Conservation (phyloP, 1,140 invertebrate species). For the Myzus persicae region DNA sequence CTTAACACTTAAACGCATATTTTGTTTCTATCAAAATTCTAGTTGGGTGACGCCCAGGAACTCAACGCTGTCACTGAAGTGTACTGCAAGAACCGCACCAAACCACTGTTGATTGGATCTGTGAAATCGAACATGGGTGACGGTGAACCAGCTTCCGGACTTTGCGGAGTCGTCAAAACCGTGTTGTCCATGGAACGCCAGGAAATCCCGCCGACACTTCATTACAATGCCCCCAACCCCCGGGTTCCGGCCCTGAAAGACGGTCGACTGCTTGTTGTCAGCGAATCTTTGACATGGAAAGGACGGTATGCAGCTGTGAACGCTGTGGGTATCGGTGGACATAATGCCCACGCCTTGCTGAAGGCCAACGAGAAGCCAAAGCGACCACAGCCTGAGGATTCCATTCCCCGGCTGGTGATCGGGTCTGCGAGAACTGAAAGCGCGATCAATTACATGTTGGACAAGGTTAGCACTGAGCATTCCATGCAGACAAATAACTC, state of each 20-base stretch:
- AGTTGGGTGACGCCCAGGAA: conserved; percentile 62
- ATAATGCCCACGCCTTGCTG: conserved; percentile 72
- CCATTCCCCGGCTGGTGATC: conserved; percentile 61
- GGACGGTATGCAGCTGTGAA: conserved; percentile 72
- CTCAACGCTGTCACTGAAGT: conserved; percentile 63
- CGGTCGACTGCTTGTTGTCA: conserved; percentile 70
- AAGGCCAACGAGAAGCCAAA: conserved; percentile 64
- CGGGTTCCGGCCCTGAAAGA: conserved; percentile 71
- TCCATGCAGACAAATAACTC: background rate
- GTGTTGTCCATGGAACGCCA: conserved; percentile 60
- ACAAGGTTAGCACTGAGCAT: conserved; percentile 48
- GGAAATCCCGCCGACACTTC: conserved; percentile 66
- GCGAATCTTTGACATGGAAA: conserved; percentile 68
- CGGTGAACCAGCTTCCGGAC: conserved; percentile 72
- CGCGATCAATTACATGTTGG: conserved; percentile 47
- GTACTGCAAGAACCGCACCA: conserved; percentile 65
- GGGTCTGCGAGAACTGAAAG: conserved; percentile 61
- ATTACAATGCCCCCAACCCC: conserved; percentile 71
- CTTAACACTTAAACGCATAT: too few species aligned
- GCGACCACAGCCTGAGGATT: conserved; percentile 35
- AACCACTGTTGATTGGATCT: conserved; percentile 74
- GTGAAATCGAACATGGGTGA: conserved; percentile 81
- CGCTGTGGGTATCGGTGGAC: conserved; percentile 76
- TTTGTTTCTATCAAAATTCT: background rate
- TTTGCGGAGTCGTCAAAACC: conserved; percentile 70